These are phyloP conservation scores for Oxyscelio sp. DNA, from an alignment of 2,888 invertebrate species.

Conservation along the genomic window DNA sequence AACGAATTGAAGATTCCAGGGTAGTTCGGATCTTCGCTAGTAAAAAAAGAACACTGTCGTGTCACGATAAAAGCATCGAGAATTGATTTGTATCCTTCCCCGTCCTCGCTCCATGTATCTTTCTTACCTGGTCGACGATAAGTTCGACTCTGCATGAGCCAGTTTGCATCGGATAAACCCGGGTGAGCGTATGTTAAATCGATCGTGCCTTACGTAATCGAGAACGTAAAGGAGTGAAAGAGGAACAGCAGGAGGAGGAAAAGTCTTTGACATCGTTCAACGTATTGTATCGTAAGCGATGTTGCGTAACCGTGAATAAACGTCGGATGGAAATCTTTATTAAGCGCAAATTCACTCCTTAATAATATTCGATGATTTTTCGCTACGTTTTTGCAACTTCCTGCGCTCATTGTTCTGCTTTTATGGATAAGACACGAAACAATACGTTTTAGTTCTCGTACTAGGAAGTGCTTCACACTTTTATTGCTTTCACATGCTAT, in stretches of 20 bases:
- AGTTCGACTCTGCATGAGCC: slow-evolving; percentile 66
- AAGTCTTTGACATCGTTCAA: slow-evolving; percentile 68
- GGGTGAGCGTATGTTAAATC: slow-evolving; percentile 73
- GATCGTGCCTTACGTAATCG: slow-evolving; percentile 73
- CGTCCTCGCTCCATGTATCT: slow-evolving; percentile 54
- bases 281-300: slow-evolving; percentile 65
- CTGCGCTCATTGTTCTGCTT: slow-evolving; percentile 36
- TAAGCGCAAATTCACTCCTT: slow-evolving; percentile 48
- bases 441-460: slow-evolving; percentile 34
- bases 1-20: slow-evolving; percentile 59
- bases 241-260: slow-evolving; percentile 51
- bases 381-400: slow-evolving; percentile 42
- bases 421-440: slow-evolving; percentile 20
- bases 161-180: slow-evolving; percentile 65
- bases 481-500: slow-evolving; percentile 22
- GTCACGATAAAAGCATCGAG: slow-evolving; percentile 67
- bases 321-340: slow-evolving; percentile 53
- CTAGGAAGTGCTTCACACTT: slow-evolving; percentile 21
- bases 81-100: slow-evolving; percentile 70
- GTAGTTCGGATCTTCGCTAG: slow-evolving; percentile 32
- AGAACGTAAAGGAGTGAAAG: slow-evolving; percentile 66
- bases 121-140: slow-evolving; percentile 70
- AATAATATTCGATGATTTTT: slow-evolving; percentile 48
- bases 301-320: slow-evolving; percentile 61
- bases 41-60: slow-evolving; percentile 28